These are phyloP conservation scores for Acipenser transmontanus DNA, from an alignment of 2,797 vertebrate species.

Conservation along the genomic window DNA sequence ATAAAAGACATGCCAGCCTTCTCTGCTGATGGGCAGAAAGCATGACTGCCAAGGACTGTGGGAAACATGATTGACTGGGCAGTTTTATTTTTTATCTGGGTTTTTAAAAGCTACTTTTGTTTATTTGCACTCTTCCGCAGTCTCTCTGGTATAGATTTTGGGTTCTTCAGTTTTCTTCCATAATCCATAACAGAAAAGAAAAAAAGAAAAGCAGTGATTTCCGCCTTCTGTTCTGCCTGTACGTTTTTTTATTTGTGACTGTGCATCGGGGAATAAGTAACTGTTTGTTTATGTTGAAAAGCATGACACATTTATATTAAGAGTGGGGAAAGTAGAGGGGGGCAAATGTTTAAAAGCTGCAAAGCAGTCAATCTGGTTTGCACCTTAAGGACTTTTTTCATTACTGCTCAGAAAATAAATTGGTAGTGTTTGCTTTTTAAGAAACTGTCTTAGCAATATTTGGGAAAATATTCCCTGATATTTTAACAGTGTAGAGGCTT, in stretches of 20 bases:
- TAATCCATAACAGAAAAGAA: too few species aligned
- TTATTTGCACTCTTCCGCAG: conserved; percentile 31
- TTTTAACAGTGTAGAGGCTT: not conserved
- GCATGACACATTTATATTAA: not conserved
- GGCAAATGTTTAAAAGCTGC: not conserved
- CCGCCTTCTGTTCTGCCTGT: too few species aligned
- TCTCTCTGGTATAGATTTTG: too few species aligned
- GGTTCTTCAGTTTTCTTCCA: too few species aligned
- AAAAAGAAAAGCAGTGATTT: too few species aligned
- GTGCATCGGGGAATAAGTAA: not conserved
- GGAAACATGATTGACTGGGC: conserved; percentile 18
- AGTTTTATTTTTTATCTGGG: conserved; percentile 11
- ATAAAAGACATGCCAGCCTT: conserved; percentile 24
- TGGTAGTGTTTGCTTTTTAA: not conserved
- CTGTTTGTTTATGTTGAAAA: not conserved
- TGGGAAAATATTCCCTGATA: too few species aligned
- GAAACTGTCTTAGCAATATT: not conserved
- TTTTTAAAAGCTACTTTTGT: conserved; percentile 18
- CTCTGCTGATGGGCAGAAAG: conserved; percentile 19
- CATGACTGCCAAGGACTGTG: conserved; percentile 20
- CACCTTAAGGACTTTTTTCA: not conserved
- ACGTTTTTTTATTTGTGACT: not conserved
- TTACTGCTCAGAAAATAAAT: not conserved
- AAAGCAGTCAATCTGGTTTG: not conserved
- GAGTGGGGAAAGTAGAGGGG: not conserved